phyloP scores from a whole-genome alignment of 2,888 invertebrate genomes.

The Acronicta alni region DNA sequence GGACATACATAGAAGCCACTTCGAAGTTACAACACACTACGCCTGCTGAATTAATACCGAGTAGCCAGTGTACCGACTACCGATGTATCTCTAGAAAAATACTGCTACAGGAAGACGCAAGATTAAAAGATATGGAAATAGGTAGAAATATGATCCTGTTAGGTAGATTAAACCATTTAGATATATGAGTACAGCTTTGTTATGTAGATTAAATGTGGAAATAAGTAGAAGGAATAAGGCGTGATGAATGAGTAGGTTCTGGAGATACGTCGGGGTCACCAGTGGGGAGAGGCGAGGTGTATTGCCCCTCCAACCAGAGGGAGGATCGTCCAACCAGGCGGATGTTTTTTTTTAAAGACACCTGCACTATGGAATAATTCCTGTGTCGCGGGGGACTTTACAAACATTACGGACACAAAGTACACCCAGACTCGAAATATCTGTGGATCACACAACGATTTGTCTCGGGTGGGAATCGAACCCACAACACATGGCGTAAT shows the following conservation, averaged over 20 bases:
- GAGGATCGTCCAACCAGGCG: no score
- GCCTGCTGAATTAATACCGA: conserved; percentile 43
- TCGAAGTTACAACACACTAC: conserved; percentile 25
- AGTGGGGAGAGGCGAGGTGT: no score
- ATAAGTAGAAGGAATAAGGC: not conserved
- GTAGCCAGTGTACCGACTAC: conserved; percentile 30
- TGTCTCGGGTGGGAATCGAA: no score
- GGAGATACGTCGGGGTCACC: no score
- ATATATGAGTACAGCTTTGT: not conserved
- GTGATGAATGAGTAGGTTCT: not conserved
- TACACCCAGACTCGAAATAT: no score
- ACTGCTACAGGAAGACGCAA: conserved; percentile 19
- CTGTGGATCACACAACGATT: no score
- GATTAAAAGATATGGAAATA: conserved; percentile 35
- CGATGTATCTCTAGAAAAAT: conserved; percentile 11
- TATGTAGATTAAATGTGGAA: not conserved
- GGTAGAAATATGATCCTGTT: not conserved
- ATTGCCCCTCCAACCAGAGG: no score
- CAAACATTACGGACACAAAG: no score
- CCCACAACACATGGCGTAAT: no score
- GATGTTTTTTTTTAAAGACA: no score
- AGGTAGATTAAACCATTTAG: not conserved
- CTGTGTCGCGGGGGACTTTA: no score
- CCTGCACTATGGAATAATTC: no score
- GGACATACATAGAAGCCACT: conserved; percentile 31